Conservation (phyloP, 2,113 vertebrate genomes). For the Stigmatopora argus region DNA sequence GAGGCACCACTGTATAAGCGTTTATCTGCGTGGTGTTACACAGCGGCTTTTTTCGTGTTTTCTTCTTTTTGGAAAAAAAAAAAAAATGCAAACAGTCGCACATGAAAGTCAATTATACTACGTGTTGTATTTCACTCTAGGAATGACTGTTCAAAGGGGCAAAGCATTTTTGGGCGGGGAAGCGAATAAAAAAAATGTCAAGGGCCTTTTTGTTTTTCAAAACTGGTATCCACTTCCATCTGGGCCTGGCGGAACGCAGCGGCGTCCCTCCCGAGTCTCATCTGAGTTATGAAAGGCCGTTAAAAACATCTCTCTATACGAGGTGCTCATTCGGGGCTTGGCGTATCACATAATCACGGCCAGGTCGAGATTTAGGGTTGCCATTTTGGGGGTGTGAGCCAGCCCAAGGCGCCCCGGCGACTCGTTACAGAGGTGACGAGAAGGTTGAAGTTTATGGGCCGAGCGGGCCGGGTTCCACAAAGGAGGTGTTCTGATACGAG, state of each 20-base stretch:
- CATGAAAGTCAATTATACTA: too few species aligned
- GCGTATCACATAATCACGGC: neutral
- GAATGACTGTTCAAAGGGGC: neutral
- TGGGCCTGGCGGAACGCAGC: constrained; percentile 51
- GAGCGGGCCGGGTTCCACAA: constrained; percentile 22
- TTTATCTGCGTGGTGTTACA: too few species aligned
- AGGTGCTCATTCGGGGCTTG: constrained; percentile 27
- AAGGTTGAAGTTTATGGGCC: neutral
- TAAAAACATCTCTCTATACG: constrained; percentile 36
- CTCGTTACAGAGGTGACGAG: neutral
- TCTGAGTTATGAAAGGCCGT: constrained; percentile 54
- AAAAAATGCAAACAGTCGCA: too few species aligned
- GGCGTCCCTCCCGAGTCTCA: constrained; percentile 37
- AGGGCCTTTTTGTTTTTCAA: constrained; percentile 31
- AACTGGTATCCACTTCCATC: constrained; percentile 52
- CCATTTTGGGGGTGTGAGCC: constrained; percentile 6
- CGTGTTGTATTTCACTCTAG: neutral
- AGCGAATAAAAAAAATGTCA: constrained; percentile 2
- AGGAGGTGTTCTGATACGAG: constrained; percentile 46
- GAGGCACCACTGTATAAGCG: too few species aligned
- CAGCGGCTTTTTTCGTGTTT: too few species aligned
- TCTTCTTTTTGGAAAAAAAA: too few species aligned
- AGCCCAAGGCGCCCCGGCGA: constrained; percentile 10
- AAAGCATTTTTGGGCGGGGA: neutral
- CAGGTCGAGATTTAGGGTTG: constrained; percentile 10